phyloP scores from a whole-genome alignment of 2,888 invertebrate species.

The Xanthorhoe designata region DNA sequence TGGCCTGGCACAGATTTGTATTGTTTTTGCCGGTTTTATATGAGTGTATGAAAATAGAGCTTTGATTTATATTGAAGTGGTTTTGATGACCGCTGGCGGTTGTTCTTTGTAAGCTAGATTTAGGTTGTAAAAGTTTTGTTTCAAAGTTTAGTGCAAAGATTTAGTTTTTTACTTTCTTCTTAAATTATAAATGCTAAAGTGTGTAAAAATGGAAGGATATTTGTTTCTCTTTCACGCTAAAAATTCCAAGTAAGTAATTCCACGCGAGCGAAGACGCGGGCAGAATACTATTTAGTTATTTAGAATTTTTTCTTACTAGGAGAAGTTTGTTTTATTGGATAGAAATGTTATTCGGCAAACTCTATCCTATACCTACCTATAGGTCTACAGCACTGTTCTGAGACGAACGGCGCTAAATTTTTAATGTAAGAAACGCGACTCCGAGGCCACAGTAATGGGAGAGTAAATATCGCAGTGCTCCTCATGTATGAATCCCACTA shows the following conservation, averaged over 20 bases:
- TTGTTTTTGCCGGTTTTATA: slow-evolving; percentile 57
- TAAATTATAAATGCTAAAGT: too few species aligned
- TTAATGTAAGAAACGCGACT: slow-evolving; percentile 77
- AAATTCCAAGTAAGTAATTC: too few species aligned
- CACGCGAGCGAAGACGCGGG: too few species aligned
- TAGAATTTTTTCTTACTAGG: background rate
- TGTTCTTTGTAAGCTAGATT: background rate
- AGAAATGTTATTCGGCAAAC: slow-evolving; percentile 26
- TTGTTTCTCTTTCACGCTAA: too few species aligned
- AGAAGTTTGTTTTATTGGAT: background rate
- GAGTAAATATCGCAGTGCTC: slow-evolving; percentile 79
- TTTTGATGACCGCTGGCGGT: slow-evolving; percentile 23
- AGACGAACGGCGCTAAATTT: slow-evolving; percentile 70
- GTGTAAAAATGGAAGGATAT: too few species aligned
- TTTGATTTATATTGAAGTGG: slow-evolving; percentile 22
- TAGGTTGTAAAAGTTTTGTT: background rate
- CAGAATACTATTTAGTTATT: too few species aligned
- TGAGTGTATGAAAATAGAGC: slow-evolving; percentile 23
- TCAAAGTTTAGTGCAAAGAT: background rate
- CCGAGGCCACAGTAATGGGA: slow-evolving; percentile 73
- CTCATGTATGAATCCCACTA: slow-evolving; percentile 80
- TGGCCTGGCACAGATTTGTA: slow-evolving; percentile 53
- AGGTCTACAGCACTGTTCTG: slow-evolving; percentile 36
- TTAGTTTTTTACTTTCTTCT: too few species aligned
- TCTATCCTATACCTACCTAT: slow-evolving; percentile 23